phyloP scores from a whole-genome alignment of 2,888 invertebrate genomes.

The Andrena fulva region DNA sequence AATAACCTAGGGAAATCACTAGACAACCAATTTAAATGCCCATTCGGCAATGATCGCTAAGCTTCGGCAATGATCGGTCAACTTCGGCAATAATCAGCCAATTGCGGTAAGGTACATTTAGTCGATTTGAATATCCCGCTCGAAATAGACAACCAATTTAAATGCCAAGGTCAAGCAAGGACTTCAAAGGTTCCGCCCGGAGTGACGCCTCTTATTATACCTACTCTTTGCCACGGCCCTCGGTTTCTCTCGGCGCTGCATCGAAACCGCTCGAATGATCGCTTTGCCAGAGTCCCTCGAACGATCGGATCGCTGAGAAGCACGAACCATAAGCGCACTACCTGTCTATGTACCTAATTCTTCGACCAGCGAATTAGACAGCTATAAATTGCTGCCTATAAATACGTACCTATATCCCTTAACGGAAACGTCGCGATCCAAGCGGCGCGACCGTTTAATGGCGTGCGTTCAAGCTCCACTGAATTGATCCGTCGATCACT shows the following conservation, averaged over 20 bases:
- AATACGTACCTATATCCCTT: not conserved
- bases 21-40: too few relatives aligned
- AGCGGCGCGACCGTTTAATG: not conserved
- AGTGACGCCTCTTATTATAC: too few relatives aligned
- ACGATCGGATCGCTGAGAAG: not conserved
- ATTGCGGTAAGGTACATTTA: too few relatives aligned
- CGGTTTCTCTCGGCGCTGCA: slow-evolving; percentile 15
- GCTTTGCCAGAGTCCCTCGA: not conserved
- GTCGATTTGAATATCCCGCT: too few relatives aligned
- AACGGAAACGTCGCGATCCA: not conserved
- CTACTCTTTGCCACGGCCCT: not conserved
- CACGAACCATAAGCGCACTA: too few relatives aligned
- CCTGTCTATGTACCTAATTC: not conserved
- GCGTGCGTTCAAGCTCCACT: not conserved
- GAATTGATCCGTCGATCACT: slow-evolving; percentile 15
- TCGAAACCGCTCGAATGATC: slow-evolving; percentile 19
- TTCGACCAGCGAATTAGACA: not conserved
- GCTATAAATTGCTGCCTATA: not conserved
- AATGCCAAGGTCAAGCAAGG: too few relatives aligned
- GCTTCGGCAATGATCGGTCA: too few relatives aligned
- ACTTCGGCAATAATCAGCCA: too few relatives aligned
- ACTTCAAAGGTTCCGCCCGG: too few relatives aligned
- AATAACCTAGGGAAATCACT: too few relatives aligned
- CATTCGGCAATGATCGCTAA: too few relatives aligned
- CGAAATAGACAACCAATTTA: too few relatives aligned